Evolutionary conservation across 2,797 vertebrate genomes (phyloP).

Genomic region (Catharus ustulatus): DNA sequence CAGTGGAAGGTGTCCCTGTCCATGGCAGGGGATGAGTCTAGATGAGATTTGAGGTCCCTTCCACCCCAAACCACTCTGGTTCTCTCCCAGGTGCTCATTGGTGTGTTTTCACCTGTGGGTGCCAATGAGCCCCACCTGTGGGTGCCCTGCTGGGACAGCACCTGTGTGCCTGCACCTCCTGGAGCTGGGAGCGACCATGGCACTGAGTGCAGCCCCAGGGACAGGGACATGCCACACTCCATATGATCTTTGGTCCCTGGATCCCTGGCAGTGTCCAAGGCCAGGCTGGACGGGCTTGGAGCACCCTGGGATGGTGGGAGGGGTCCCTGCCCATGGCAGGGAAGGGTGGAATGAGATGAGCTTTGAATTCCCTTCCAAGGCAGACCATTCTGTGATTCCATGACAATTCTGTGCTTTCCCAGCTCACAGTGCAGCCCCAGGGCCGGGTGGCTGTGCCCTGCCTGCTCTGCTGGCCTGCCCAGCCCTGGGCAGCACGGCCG

Average conservation of each 20-base stretch:
- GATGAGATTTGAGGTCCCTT: neutral
- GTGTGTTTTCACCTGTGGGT: fast-evolving
- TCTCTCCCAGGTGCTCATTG: neutral
- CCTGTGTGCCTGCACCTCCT: neutral
- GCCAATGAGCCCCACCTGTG: neutral
- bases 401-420: neutral
- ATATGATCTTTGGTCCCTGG: neutral
- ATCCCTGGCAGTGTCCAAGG: neutral
- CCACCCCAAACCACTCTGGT: no score
- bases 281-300: neutral
- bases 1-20: neutral
- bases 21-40: neutral
- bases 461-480: fast-evolving
- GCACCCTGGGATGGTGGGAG: neutral
- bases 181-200: neutral
- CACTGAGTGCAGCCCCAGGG: neutral
- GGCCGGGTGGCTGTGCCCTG: neutral
- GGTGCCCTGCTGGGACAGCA: neutral
- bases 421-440: neutral
- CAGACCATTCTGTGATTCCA: neutral
- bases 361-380: neutral
- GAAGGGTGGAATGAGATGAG: neutral
- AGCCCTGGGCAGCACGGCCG: neutral
- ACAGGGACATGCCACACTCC: no score
- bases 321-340: neutral